Percentiles rank a stretch among this genome's conserved stretches.
These are phyloP conservation scores for Siniperca scherzeri DNA, from an alignment of 2,797 vertebrate genomes.

Conservation along the genomic window DNA sequence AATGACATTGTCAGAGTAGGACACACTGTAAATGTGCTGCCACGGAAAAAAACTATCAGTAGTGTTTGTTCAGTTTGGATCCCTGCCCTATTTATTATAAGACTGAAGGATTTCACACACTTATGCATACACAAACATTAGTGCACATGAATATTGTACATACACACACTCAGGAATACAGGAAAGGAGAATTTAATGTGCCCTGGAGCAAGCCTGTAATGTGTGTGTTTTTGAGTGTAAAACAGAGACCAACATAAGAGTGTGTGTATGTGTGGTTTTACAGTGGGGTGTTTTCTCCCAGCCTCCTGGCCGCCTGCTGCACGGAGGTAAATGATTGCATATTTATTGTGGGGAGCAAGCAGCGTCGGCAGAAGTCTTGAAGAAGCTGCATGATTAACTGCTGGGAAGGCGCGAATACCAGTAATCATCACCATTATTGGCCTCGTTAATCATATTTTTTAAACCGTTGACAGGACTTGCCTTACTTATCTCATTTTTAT, in stretches of 20 bases:
- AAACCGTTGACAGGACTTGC: slow-evolving; percentile 88
- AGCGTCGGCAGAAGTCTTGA: slow-evolving; percentile 74
- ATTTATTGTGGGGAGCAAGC: slow-evolving; percentile 92
- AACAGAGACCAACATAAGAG: slow-evolving; percentile 43
- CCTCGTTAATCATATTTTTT: slow-evolving; percentile 93
- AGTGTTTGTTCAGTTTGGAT: slow-evolving; percentile 31
- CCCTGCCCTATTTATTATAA: slow-evolving; percentile 34
- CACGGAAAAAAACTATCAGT: slow-evolving; percentile 16
- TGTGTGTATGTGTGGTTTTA: slow-evolving; percentile 56
- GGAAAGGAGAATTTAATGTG: slow-evolving; percentile 62
- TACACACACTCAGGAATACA: slow-evolving; percentile 28
- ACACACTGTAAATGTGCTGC: slow-evolving; percentile 22
- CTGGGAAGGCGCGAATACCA: slow-evolving; percentile 89
- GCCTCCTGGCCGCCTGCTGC: slow-evolving; percentile 65
- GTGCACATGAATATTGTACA: background rate
- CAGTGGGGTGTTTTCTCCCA: slow-evolving; percentile 55
- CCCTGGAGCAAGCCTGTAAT: slow-evolving; percentile 56
- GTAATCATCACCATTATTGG: slow-evolving; percentile 94
- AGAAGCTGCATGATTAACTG: slow-evolving; percentile 92
- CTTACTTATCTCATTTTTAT: slow-evolving; percentile 76
- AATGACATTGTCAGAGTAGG: slow-evolving; percentile 41
- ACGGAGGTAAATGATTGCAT: slow-evolving; percentile 93
- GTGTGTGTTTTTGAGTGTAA: slow-evolving; percentile 62
- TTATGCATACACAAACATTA: slow-evolving; percentile 14
- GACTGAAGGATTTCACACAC: slow-evolving; percentile 26